phyloP scores from a whole-genome alignment of 2,797 vertebrate genomes.

The Chloroceryle inda region DNA sequence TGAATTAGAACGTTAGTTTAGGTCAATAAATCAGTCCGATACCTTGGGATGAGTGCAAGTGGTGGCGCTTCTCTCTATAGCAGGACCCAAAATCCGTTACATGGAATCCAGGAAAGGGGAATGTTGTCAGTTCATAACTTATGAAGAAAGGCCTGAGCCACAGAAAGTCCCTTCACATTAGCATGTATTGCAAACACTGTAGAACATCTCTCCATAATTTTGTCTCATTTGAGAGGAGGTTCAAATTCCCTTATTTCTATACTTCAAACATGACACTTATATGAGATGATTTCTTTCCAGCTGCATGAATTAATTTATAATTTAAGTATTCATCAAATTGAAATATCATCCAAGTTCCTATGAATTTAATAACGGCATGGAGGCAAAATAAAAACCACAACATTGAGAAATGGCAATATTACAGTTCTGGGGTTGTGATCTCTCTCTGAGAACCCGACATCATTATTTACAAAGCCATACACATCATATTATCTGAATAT shows the following conservation, averaged over 20 bases:
- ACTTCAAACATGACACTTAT: conserved; percentile 3
- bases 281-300: conserved; percentile 54
- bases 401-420: not conserved
- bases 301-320: conserved; percentile 45
- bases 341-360: conserved; percentile 56
- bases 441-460: conserved; percentile 46
- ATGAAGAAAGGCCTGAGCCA: not conserved
- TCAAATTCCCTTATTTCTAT: conserved; percentile 13
- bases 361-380: conserved; percentile 51
- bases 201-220: not conserved
- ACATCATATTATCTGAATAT: not conserved
- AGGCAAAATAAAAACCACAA: conserved; percentile 56
- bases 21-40: not conserved
- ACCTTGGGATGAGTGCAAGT: not conserved
- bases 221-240: not conserved
- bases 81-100: not conserved
- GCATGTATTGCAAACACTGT: not conserved
- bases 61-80: not conserved
- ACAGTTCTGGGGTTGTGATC: not conserved
- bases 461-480: conserved; percentile 47
- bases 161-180: not conserved
- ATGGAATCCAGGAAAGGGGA: not conserved
- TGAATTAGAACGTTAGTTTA: not conserved
- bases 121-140: not conserved
- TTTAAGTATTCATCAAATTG: conserved; percentile 54